Evolutionary conservation across 2,888 invertebrate genomes (phyloP).

Genomic region (Limnephilus lunatus): DNA sequence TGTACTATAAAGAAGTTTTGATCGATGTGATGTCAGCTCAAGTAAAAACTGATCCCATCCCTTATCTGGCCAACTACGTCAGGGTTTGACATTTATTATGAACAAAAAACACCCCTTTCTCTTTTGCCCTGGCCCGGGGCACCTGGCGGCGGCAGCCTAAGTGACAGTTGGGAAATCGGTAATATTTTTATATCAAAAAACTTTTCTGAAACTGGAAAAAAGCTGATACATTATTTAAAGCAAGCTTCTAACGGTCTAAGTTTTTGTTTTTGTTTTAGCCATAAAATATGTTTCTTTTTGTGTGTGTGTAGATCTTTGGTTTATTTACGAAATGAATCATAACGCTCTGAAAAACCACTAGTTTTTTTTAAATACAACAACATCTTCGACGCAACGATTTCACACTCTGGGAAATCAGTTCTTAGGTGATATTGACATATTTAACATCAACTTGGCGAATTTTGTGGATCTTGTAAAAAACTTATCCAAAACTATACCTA

Average conservation of each 20-base stretch:
- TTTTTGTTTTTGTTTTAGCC: not conserved
- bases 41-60: not conserved
- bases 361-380: too few relatives aligned
- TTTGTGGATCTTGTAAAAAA: too few relatives aligned
- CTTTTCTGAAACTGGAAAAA: not conserved
- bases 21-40: not conserved
- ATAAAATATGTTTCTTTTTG: not conserved
- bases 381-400: too few relatives aligned
- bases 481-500: too few relatives aligned
- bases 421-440: too few relatives aligned
- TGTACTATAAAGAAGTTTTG: not conserved
- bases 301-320: not conserved
- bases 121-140: not conserved
- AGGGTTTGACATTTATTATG: not conserved
- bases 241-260: not conserved
- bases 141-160: not conserved
- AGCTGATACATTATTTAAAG: not conserved
- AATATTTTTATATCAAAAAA: not conserved
- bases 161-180: not conserved
- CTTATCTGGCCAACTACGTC: not conserved
- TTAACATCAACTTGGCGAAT: too few relatives aligned
- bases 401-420: too few relatives aligned
- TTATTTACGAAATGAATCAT: not conserved
- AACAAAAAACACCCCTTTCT: not conserved
- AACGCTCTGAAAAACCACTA: not conserved